A percentile compares a stretch with the other conserved stretches of the same genome.
These are phyloP conservation scores for Hydrotaea cyrtoneurina DNA, from an alignment of 2,888 invertebrate genomes.

Conservation along the genomic window DNA sequence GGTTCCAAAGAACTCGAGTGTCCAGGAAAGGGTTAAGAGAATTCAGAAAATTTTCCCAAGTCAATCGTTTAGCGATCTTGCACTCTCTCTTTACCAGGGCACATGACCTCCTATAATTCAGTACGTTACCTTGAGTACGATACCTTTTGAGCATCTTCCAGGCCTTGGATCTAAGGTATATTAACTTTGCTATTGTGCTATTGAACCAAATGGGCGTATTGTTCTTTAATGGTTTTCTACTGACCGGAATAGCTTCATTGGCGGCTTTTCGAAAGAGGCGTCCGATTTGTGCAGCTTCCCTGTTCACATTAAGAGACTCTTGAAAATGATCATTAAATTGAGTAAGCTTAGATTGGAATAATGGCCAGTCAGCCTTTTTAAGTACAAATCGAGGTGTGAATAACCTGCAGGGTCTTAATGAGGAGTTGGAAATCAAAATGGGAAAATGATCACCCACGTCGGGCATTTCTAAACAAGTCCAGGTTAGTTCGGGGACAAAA, in stretches of 20 bases:
- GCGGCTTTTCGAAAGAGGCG: conserved; percentile 35
- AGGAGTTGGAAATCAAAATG: background rate
- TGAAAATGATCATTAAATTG: background rate
- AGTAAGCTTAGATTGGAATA: background rate
- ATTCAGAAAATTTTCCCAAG: no score
- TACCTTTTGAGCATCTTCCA: background rate
- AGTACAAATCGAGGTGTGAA: background rate
- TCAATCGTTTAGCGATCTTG: no score
- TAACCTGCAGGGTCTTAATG: background rate
- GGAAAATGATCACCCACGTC: conserved; percentile 32
- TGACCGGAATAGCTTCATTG: conserved; percentile 46
- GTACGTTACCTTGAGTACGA: background rate
- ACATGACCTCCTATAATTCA: background rate
- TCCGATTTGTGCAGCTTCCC: conserved; percentile 36
- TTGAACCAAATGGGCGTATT: background rate
- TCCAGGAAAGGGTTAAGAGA: no score
- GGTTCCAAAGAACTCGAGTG: no score
- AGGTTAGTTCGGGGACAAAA: background rate
- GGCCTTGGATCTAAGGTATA: background rate
- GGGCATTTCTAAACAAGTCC: background rate
- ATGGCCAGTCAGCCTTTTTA: background rate
- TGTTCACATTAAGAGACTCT: conserved; percentile 19
- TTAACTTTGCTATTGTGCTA: background rate
- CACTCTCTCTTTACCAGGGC: background rate
- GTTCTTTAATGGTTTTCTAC: background rate